Percentiles rank a stretch among this genome's conserved stretches.
phyloP scores from a whole-genome alignment of 2,113 vertebrate genomes.

The Gyps fulvus region DNA sequence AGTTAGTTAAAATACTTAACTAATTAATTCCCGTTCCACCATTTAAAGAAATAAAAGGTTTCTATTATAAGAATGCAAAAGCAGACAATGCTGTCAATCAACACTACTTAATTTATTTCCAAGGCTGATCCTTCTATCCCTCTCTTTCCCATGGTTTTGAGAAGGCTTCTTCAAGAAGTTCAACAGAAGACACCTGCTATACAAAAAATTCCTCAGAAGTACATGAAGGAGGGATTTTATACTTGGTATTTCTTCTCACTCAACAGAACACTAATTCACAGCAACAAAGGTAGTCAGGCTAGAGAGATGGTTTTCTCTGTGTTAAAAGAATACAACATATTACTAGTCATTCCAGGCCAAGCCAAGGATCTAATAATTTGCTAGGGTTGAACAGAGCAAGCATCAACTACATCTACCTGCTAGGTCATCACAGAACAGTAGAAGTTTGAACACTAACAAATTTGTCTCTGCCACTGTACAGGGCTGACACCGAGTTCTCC shows the following conservation, averaged over 20 bases:
- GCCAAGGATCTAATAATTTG: background rate
- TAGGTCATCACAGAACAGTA: background rate
- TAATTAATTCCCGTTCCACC: background rate
- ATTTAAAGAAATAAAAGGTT: background rate
- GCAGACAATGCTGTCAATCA: background rate
- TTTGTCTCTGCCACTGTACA: background rate
- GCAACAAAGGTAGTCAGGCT: background rate
- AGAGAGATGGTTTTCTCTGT: background rate
- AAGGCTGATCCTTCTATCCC: background rate
- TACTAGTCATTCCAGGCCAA: accelerated
- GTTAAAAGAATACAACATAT: background rate
- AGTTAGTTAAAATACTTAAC: background rate
- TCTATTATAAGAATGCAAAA: background rate
- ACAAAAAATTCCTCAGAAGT: background rate
- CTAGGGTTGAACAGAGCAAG: background rate
- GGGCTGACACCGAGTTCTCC: background rate
- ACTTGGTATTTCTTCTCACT: background rate
- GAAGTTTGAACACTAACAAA: background rate
- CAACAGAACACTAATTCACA: background rate
- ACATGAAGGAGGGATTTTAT: background rate
- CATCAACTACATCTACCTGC: background rate
- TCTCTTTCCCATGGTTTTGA: background rate
- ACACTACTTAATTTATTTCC: background rate
- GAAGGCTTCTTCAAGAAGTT: background rate
- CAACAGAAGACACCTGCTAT: background rate